Conservation (phyloP, 2,888 invertebrate genomes). For the Aradus depressus region DNA sequence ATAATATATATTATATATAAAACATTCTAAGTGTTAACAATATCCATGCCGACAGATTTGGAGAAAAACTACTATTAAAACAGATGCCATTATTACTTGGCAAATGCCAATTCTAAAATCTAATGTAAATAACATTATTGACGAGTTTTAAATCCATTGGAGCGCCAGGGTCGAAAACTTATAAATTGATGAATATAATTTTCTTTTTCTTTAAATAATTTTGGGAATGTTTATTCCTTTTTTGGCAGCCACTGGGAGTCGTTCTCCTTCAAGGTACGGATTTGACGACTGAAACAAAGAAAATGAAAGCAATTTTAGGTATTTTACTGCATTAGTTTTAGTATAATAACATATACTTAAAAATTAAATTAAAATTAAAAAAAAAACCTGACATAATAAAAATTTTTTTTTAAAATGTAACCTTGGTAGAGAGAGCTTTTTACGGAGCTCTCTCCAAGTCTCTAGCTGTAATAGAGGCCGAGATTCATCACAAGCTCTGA, state of each 20-base stretch:
- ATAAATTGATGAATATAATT: background rate
- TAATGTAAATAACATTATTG: no score
- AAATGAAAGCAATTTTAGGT: background rate
- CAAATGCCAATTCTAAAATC: no score
- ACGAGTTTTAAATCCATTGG: no score
- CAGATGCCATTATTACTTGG: no score
- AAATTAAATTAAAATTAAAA: conserved; percentile 3
- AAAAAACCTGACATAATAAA: conserved; percentile 2
- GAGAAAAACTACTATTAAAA: conserved; percentile 18
- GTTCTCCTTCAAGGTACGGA: conserved; percentile 75
- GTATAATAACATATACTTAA: background rate
- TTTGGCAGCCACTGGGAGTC: conserved; percentile 83
- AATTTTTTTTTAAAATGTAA: background rate
- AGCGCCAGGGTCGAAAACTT: conserved; percentile 9
- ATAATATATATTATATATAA: no score
- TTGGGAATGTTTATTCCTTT: conserved; percentile 65
- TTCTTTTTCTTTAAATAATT: conserved; percentile 33
- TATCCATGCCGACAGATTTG: conserved; percentile 17
- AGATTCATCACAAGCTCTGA: no score
- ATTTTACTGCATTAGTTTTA: background rate
- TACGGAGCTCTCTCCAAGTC: no score
- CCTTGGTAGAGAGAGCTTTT: no score
- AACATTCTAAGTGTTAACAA: no score
- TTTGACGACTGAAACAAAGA: conserved; percentile 53
- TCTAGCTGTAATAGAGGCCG: no score